Conservation (phyloP, 2,113 vertebrate species). For the Istiophorus platypterus region DNA sequence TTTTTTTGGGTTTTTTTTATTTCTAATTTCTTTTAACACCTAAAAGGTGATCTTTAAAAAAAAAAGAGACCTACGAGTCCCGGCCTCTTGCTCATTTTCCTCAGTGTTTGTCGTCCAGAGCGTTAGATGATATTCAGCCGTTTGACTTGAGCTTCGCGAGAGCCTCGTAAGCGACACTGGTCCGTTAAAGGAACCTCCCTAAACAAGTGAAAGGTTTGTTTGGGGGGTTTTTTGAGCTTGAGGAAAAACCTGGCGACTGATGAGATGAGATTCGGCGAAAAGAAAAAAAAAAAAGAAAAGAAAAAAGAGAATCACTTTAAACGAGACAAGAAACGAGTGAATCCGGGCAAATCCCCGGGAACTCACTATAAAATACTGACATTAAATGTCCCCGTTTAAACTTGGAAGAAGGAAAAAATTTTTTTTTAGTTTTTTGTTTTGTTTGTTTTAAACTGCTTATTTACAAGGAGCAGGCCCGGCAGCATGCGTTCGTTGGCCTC, state of each 20-base stretch:
- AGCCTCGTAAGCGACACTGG: conserved; percentile 62
- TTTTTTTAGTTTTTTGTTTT: too few species aligned
- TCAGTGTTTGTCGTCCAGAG: conserved; percentile 61
- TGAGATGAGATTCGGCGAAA: conserved; percentile 32
- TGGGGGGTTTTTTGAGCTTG: conserved; percentile 44
- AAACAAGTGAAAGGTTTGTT: conserved; percentile 20
- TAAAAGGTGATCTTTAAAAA: conserved; percentile 70
- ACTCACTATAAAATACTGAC: conserved; percentile 70
- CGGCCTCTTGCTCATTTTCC: conserved; percentile 67
- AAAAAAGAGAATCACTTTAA: conserved; percentile 40
- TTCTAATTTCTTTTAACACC: conserved; percentile 39
- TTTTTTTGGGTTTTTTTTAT: conserved; percentile 43
- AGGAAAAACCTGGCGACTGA: conserved; percentile 52
- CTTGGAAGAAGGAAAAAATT: too few species aligned
- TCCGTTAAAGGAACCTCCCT: conserved; percentile 41
- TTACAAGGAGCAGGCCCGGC: conserved; percentile 53
- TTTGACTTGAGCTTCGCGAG: conserved; percentile 65
- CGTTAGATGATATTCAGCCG: conserved; percentile 61
- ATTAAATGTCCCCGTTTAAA: conserved; percentile 72
- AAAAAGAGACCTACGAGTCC: conserved; percentile 39
- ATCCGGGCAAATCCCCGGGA: conserved; percentile 42
- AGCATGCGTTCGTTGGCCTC: conserved; percentile 49
- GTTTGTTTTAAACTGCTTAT: conserved; percentile 70
- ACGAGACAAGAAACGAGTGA: conserved; percentile 49
- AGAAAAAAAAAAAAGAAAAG: conserved; percentile 8